Conservation (phyloP, 2,113 vertebrate species). For the Indicator maculatus region DNA sequence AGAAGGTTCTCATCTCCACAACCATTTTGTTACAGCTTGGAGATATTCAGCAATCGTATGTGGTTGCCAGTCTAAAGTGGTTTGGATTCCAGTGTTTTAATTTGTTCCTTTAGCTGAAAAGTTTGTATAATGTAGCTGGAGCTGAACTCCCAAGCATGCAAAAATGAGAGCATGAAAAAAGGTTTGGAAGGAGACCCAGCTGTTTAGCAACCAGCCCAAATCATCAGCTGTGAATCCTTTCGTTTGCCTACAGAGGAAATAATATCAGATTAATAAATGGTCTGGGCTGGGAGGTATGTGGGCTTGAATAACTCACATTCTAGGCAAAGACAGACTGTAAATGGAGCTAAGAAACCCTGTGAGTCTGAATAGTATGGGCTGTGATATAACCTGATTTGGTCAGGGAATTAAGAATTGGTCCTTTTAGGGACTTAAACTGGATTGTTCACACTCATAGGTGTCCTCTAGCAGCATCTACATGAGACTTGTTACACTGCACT, state of each 20-base stretch:
- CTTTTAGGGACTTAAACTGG: not conserved
- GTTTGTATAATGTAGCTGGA: not conserved
- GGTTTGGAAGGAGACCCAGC: not conserved
- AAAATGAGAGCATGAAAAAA: not conserved
- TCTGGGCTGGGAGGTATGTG: not conserved
- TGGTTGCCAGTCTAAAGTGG: not conserved
- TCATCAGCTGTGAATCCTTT: not conserved
- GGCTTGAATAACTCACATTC: not conserved
- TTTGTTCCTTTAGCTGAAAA: not conserved
- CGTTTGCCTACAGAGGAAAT: not conserved
- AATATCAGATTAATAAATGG: not conserved
- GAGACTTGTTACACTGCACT: not conserved
- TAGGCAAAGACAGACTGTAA: not conserved
- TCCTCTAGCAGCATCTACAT: not conserved
- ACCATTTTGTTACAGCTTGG: not conserved
- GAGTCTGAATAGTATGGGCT: not conserved
- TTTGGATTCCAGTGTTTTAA: not conserved
- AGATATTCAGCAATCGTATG: not conserved
- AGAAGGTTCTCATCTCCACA: not conserved
- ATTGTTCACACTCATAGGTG: not conserved
- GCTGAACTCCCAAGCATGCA: not conserved
- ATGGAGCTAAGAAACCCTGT: not conserved
- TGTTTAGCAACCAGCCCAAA: not conserved
- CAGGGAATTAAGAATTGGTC: conserved; percentile 1
- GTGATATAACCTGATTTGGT: not conserved